Evolutionary conservation across 2,888 invertebrate species (phyloP).

Genomic region (Spodoptera littoralis): DNA sequence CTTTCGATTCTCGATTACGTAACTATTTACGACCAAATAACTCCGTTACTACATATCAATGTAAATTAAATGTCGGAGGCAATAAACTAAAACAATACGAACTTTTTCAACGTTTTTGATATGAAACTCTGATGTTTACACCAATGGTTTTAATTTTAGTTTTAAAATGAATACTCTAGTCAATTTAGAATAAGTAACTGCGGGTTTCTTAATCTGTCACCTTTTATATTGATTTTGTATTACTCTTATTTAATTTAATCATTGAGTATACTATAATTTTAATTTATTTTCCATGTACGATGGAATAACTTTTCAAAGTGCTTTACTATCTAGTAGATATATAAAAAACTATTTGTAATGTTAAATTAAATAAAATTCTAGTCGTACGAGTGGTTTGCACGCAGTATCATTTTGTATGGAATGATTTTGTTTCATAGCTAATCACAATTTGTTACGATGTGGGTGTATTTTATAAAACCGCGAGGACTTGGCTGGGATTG

Average conservation of each 20-base stretch:
- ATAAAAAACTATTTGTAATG: conserved; percentile 85
- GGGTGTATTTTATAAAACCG: conserved; percentile 82
- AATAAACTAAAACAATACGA: conserved; percentile 72
- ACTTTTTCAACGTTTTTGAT: conserved; percentile 37
- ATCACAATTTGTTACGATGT: conserved; percentile 81
- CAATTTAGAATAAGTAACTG: conserved; percentile 82
- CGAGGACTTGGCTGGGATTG: conserved; percentile 31
- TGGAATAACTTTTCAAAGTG: conserved; percentile 87
- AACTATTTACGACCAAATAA: conserved; percentile 65
- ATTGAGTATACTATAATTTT: conserved; percentile 45
- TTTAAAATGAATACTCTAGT: conserved; percentile 73
- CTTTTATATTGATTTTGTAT: conserved; percentile 24
- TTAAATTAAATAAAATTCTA: conserved; percentile 82
- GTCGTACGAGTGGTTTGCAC: conserved; percentile 84
- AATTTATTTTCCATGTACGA: conserved; percentile 71
- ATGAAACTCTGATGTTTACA: conserved; percentile 18
- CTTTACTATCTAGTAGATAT: conserved; percentile 88
- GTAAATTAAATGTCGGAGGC: conserved; percentile 77
- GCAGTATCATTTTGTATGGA: conserved; percentile 58
- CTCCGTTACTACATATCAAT: conserved; percentile 85
- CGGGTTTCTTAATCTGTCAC: conserved; percentile 57
- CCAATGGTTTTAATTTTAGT: conserved; percentile 46
- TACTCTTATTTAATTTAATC: conserved; percentile 21
- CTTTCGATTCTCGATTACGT: conserved; percentile 44
- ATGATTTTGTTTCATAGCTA: conserved; percentile 64